Conservation (phyloP, 2,113 vertebrate species). For the Cebidichthys violaceus region DNA sequence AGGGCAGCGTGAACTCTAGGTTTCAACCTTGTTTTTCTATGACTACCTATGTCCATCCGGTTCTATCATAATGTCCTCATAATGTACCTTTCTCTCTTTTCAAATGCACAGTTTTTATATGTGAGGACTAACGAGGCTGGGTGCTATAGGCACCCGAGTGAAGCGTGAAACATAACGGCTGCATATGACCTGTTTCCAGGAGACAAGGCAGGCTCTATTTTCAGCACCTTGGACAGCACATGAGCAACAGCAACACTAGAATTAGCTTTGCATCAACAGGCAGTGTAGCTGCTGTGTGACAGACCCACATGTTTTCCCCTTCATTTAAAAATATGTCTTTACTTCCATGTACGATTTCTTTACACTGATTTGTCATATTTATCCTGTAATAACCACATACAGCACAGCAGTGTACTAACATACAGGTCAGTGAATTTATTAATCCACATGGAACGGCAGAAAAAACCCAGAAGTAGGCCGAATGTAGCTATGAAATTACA, state of each 20-base stretch:
- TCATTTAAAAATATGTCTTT: not conserved
- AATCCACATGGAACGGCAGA: not conserved
- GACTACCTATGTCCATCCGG: constrained; percentile 6
- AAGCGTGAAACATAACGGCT: constrained; percentile 48
- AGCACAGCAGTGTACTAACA: not conserved
- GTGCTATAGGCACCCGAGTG: constrained; percentile 30
- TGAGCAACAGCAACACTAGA: constrained; percentile 42
- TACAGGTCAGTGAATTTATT: constrained; percentile 1
- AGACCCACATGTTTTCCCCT: constrained; percentile 2
- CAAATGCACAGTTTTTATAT: constrained; percentile 33
- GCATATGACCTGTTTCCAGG: constrained; percentile 71
- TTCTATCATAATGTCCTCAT: constrained; percentile 8
- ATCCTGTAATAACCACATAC: not conserved
- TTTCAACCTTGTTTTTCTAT: constrained; percentile 64
- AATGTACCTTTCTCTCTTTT: constrained; percentile 21
- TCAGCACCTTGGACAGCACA: constrained; percentile 70
- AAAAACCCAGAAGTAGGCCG: not conserved
- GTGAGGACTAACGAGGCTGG: constrained; percentile 49
- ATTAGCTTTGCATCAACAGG: constrained; percentile 22
- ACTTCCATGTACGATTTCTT: not conserved
- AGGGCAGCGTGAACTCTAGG: constrained; percentile 79
- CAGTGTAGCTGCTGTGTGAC: not conserved
- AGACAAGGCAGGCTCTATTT: constrained; percentile 69
- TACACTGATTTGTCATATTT: not conserved
- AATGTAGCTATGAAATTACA: not conserved